A percentile compares a stretch with the other conserved stretches of the same genome.
phyloP scores from a whole-genome alignment of 1,140 invertebrate genomes.

The Microplitis mediator region DNA sequence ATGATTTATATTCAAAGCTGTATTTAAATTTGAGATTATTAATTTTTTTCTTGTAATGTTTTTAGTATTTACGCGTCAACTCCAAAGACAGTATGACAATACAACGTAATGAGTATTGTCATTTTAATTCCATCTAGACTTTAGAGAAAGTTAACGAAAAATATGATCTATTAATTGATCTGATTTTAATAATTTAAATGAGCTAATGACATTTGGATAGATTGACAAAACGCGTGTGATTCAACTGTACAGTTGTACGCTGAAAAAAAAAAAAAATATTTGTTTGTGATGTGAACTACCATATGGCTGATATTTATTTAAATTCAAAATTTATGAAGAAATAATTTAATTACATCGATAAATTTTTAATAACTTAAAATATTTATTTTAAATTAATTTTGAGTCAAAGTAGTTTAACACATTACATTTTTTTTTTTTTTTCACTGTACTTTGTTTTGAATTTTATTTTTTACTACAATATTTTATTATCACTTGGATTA shows the following conservation, averaged over 20 bases:
- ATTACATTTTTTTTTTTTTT: not conserved
- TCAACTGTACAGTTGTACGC: slow-evolving; percentile 24
- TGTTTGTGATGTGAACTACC: too few relatives aligned
- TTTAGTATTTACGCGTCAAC: slow-evolving; percentile 8
- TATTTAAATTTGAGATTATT: not conserved
- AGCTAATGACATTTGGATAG: too few relatives aligned
- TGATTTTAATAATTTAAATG: too few relatives aligned
- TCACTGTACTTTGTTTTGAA: not conserved
- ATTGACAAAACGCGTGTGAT: slow-evolving; percentile 7
- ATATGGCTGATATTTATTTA: slow-evolving; percentile 8
- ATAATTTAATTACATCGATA: too few relatives aligned
- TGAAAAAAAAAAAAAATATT: not conserved
- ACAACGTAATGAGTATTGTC: not conserved
- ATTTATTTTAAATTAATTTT: not conserved
- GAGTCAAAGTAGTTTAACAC: slow-evolving; percentile 10
- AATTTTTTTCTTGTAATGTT: not conserved
- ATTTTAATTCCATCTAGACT: not conserved
- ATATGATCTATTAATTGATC: not conserved
- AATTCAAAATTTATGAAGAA: not conserved
- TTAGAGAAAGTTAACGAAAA: not conserved
- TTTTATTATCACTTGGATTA: not conserved
- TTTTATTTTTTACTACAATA: not conserved
- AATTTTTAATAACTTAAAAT: too few relatives aligned
- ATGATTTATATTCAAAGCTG: not conserved
- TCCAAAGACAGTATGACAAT: slow-evolving; percentile 26